A percentile compares a stretch with the other conserved stretches of the same genome.
These are phyloP conservation scores for Gadopsis bispinosus DNA, from an alignment of 2,797 vertebrate genomes.

Conservation along the genomic window DNA sequence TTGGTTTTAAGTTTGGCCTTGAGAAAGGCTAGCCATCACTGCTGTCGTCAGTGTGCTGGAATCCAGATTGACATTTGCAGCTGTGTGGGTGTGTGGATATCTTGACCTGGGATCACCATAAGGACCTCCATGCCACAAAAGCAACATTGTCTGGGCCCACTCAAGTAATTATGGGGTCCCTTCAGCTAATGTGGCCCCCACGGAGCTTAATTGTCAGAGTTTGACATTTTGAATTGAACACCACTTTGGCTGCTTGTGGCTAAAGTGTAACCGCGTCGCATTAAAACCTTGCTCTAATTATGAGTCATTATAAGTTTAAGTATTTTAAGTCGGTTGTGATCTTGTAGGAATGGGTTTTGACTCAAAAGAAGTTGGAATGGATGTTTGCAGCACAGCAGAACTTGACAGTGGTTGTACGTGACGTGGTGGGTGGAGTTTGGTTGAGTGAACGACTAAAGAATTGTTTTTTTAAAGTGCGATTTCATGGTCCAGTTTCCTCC, in stretches of 20 bases:
- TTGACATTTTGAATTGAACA: constrained; percentile 49
- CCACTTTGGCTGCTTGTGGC: constrained; percentile 12
- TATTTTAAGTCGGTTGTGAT: constrained; percentile 11
- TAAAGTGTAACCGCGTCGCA: constrained; percentile 16
- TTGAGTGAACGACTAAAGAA: neutral
- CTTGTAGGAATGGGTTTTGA: neutral
- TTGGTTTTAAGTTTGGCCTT: constrained; percentile 47
- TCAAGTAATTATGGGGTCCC: constrained; percentile 58
- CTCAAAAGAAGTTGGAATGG: constrained; percentile 11
- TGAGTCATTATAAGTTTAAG: neutral
- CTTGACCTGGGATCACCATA: constrained; percentile 54
- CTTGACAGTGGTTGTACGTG: constrained; percentile 1
- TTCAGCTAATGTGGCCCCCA: constrained; percentile 32
- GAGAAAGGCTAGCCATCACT: constrained; percentile 42
- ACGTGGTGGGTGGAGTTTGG: constrained; percentile 3
- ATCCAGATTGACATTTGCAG: constrained; percentile 60
- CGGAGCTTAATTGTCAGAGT: constrained; percentile 29
- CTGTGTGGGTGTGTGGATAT: constrained; percentile 42
- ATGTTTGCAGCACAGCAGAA: neutral
- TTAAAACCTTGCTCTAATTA: constrained; percentile 3
- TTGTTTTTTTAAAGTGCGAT: constrained; percentile 28
- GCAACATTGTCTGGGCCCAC: constrained; percentile 67
- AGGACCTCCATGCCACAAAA: constrained; percentile 68
- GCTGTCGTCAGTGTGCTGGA: constrained; percentile 60
- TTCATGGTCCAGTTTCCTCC: constrained; percentile 43